phyloP scores from a whole-genome alignment of 2,888 invertebrate species.

The Catonia carolina region DNA sequence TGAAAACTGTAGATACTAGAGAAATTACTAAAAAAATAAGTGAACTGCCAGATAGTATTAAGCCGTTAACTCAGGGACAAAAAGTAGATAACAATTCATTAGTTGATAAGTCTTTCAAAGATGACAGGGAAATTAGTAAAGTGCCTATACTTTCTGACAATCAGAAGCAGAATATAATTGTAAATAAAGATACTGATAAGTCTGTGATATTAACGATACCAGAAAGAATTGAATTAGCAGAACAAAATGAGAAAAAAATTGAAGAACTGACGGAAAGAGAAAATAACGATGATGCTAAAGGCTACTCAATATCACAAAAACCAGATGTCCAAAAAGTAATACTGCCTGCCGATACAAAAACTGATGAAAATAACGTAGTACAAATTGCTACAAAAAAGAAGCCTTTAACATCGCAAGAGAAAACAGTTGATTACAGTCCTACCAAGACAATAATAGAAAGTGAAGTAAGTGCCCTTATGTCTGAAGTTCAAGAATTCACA shows the following conservation, averaged over 20 bases:
- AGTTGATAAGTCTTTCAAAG: not conserved
- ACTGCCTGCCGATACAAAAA: conserved; percentile 28
- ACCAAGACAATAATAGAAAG: conserved; percentile 27
- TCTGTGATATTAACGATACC: conserved; percentile 17
- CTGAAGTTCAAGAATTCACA: conserved; percentile 46
- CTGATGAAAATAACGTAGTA: conserved; percentile 10
- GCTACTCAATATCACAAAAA: too few relatives aligned
- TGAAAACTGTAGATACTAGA: conserved; percentile 13
- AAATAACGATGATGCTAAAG: conserved; percentile 29
- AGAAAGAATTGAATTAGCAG: conserved; percentile 21
- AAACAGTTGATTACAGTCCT: too few relatives aligned
- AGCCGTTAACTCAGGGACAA: not conserved
- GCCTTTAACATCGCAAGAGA: not conserved
- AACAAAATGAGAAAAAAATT: conserved; percentile 26
- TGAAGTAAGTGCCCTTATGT: conserved; percentile 44
- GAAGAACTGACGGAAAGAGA: conserved; percentile 31
- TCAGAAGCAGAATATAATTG: conserved; percentile 2
- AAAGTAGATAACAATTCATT: not conserved
- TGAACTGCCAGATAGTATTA: conserved; percentile 6
- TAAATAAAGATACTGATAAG: conserved; percentile 8
- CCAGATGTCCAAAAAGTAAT: too few relatives aligned
- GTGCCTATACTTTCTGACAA: not conserved
- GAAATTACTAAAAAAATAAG: not conserved
- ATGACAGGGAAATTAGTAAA: too few relatives aligned
- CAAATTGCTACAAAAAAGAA: too few relatives aligned